A percentile compares a stretch with the other conserved stretches of the same genome.
Conservation (phyloP, 2,797 vertebrate genomes). For the Pyrrhura leucotis region DNA sequence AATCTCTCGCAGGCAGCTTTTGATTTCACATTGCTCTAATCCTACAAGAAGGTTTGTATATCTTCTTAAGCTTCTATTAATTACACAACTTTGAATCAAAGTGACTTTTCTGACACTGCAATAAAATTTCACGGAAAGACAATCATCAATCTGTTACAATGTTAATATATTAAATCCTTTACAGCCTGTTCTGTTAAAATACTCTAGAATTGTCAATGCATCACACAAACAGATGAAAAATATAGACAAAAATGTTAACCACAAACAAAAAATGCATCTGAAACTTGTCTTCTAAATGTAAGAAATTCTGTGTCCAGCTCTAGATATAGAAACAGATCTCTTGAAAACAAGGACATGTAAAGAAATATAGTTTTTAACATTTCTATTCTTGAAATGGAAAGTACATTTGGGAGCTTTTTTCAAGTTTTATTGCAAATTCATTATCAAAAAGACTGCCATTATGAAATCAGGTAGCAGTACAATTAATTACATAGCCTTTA, state of each 20-base stretch:
- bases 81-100: constrained; percentile 6
- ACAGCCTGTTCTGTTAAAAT: background rate
- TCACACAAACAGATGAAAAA: background rate
- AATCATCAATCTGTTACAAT: background rate
- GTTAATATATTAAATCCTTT: background rate
- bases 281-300: background rate
- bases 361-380: background rate
- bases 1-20: background rate
- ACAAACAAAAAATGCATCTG: background rate
- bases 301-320: background rate
- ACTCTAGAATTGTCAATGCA: background rate
- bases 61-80: background rate
- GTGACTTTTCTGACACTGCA: background rate
- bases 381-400: background rate
- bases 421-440: background rate
- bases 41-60: background rate
- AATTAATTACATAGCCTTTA: background rate
- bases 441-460: background rate
- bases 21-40: background rate
- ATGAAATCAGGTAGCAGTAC: background rate
- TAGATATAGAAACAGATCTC: background rate
- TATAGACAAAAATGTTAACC: background rate
- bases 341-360: background rate
- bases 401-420: background rate
- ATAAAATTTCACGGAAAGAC: background rate